These are phyloP conservation scores for Chloroceryle amazona DNA, from an alignment of 2,797 vertebrate genomes.

Conservation along the genomic window DNA sequence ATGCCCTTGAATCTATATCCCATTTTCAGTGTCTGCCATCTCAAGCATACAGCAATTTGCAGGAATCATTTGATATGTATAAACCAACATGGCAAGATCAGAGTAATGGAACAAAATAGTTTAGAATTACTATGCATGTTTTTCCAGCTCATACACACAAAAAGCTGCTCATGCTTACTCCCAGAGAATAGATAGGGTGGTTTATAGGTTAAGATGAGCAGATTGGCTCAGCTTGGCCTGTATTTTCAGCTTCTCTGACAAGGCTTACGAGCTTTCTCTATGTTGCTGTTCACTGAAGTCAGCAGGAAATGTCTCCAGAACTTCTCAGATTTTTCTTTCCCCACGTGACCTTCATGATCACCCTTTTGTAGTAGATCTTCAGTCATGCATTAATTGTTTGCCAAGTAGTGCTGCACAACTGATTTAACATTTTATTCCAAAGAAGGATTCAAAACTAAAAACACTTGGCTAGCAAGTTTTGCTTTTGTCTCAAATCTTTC, in stretches of 20 bases:
- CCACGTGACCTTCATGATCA: neutral
- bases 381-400: neutral
- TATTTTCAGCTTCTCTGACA: neutral
- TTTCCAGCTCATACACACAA: neutral
- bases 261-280: neutral
- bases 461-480: neutral
- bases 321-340: neutral
- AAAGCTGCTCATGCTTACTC: neutral
- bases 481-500: neutral
- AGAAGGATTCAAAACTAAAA: neutral
- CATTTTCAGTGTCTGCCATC: neutral
- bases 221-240: neutral
- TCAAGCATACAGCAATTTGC: neutral
- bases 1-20: neutral
- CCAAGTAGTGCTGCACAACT: neutral
- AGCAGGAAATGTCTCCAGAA: neutral
- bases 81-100: neutral
- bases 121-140: neutral
- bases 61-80: neutral
- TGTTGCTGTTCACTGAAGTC: neutral
- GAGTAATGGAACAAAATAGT: neutral
- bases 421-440: neutral
- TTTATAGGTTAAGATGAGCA: neutral
- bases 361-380: neutral
- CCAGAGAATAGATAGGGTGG: rapidly evolving